Evolutionary conservation across 23 tunicate genomes (phyloP).

Genomic region (Clavelina lepadiformis): DNA sequence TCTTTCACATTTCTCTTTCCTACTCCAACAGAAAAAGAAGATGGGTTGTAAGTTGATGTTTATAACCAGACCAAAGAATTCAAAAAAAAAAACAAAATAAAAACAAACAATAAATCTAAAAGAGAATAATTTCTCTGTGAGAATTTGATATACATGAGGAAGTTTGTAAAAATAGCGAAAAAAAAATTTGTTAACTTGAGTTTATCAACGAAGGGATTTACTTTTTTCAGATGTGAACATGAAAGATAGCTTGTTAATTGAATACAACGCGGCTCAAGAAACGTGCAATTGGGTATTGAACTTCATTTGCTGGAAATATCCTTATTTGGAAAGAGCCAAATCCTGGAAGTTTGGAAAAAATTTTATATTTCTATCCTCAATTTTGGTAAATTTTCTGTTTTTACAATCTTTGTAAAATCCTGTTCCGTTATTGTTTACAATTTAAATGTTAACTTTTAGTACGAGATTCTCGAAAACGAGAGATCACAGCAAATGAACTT

Average conservation of each 20-base stretch:
- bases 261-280: constrained; percentile 5
- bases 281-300: constrained; percentile 21
- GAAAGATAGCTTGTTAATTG: background rate
- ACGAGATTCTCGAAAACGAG: constrained; percentile 34
- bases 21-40: constrained; percentile 1
- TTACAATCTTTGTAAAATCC: background rate
- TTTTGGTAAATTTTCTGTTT: constrained; percentile 19
- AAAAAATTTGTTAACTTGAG: too few relatives aligned
- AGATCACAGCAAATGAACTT: constrained; percentile 27
- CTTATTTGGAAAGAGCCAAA: constrained; percentile 1
- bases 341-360: constrained; percentile 61
- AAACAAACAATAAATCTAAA: too few relatives aligned
- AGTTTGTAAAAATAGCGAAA: too few relatives aligned
- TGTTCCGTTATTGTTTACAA: too few relatives aligned
- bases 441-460: too few relatives aligned
- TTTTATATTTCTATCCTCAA: constrained; percentile 36
- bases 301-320: background rate
- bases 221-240: background rate
- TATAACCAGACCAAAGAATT: too few relatives aligned
- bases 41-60: background rate
- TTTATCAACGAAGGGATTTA: too few relatives aligned
- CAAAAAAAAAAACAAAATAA: too few relatives aligned
- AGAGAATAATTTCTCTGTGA: too few relatives aligned
- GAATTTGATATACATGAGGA: too few relatives aligned
- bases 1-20: constrained; percentile 18